Evolutionary conservation across 2,888 invertebrate genomes (phyloP).

Genomic region (Heteropelma amictum): DNA sequence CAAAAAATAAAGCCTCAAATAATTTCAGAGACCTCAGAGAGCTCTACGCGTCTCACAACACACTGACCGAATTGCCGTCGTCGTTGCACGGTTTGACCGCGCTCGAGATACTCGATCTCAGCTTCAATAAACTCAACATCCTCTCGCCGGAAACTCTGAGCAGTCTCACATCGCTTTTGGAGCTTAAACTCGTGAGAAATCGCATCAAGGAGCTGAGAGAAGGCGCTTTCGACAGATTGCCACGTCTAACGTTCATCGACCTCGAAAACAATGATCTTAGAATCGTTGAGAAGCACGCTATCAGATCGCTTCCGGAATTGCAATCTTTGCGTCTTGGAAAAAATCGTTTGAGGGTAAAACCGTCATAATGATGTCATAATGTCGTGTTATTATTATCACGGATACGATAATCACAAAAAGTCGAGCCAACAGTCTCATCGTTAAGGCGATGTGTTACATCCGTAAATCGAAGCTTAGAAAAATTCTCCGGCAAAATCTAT

Average conservation of each 20-base stretch:
- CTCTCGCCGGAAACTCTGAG: constrained; percentile 85
- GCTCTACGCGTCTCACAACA: constrained; percentile 89
- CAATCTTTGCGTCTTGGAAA: constrained; percentile 84
- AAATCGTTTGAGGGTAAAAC: constrained; percentile 84
- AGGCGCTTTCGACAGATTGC: constrained; percentile 86
- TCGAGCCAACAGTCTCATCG: too few relatives aligned
- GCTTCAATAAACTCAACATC: constrained; percentile 86
- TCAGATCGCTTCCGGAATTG: constrained; percentile 84
- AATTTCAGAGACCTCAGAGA: constrained; percentile 83
- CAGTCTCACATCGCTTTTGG: constrained; percentile 84
- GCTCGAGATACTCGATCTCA: constrained; percentile 87
- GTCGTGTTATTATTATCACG: background rate
- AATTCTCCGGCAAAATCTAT: too few relatives aligned
- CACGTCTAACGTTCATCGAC: constrained; percentile 86
- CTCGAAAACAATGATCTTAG: constrained; percentile 90
- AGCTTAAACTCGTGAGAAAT: constrained; percentile 87
- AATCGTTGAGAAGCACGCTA: constrained; percentile 85
- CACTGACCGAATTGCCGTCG: constrained; percentile 85
- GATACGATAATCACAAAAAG: too few relatives aligned
- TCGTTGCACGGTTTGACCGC: constrained; percentile 84
- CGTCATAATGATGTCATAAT: background rate
- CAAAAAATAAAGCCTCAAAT: background rate
- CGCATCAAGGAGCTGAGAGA: constrained; percentile 85
- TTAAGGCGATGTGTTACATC: too few relatives aligned
- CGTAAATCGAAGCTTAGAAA: too few relatives aligned